Percentiles rank a stretch among this genome's conserved stretches.
Conservation (phyloP, 2,113 vertebrate species). For the Lathamus discolor region DNA sequence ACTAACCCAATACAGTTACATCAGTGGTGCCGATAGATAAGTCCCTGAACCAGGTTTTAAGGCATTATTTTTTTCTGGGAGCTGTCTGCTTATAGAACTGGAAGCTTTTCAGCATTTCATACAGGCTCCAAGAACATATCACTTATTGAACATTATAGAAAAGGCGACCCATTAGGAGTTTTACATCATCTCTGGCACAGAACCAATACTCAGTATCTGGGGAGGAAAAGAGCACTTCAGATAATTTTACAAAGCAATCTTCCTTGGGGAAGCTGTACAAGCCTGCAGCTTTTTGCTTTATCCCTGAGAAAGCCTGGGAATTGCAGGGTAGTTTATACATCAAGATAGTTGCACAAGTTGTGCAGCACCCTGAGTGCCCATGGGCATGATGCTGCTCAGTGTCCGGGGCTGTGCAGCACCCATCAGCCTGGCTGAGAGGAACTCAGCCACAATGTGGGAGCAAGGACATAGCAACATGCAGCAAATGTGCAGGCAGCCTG, state of each 20-base stretch:
- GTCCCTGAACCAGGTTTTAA: background rate
- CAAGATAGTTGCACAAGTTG: fast-evolving
- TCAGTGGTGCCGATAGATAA: background rate
- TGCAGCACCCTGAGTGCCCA: no score
- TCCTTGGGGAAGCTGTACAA: background rate
- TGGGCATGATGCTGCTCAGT: background rate
- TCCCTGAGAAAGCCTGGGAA: background rate
- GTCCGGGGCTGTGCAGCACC: background rate
- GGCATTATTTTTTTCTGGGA: background rate
- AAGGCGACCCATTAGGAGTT: background rate
- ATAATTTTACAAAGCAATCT: background rate
- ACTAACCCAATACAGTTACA: background rate
- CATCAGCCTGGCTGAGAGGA: background rate
- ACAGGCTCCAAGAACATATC: background rate
- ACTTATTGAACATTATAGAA: background rate
- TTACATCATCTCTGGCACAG: background rate
- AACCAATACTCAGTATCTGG: background rate
- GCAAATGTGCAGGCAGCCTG: fast-evolving
- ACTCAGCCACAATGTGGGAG: fast-evolving
- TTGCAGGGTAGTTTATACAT: background rate
- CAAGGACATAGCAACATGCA: fast-evolving
- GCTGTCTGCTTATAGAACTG: background rate
- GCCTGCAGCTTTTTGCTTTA: background rate
- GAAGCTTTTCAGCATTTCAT: background rate
- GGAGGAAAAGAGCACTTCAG: background rate